phyloP scores from a whole-genome alignment of 2,888 invertebrate genomes.

The Tyria jacobaeae region DNA sequence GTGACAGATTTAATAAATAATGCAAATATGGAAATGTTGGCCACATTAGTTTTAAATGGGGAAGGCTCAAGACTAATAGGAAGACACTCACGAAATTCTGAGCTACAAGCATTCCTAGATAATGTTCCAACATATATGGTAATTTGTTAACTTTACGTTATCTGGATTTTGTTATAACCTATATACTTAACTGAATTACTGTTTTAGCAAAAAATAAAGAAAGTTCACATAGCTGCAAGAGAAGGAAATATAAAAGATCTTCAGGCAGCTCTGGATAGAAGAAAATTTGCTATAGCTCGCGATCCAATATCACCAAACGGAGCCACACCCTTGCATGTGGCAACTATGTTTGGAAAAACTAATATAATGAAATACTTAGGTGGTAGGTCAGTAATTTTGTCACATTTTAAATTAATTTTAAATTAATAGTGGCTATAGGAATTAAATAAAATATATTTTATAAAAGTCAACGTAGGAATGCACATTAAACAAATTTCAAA shows the following conservation, averaged over 20 bases:
- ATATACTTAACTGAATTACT: constrained; percentile 2
- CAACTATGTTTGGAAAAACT: constrained; percentile 93
- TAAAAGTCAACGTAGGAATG: not conserved
- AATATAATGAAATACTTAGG: constrained; percentile 90
- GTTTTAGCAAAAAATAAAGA: constrained; percentile 94
- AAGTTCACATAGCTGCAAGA: constrained; percentile 94
- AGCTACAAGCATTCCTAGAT: constrained; percentile 94
- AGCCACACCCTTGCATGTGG: constrained; percentile 95
- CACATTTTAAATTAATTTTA: not conserved
- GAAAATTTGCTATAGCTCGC: constrained; percentile 96
- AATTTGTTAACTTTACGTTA: constrained; percentile 51
- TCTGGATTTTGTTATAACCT: not conserved
- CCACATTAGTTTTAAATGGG: constrained; percentile 95
- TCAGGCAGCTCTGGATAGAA: constrained; percentile 94
- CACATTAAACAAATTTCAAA: not conserved
- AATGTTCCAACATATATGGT: constrained; percentile 96
- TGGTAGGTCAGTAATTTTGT: constrained; percentile 66
- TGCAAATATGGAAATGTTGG: constrained; percentile 96
- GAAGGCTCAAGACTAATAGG: constrained; percentile 93
- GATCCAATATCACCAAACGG: constrained; percentile 94
- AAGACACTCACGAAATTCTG: constrained; percentile 90
- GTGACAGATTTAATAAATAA: constrained; percentile 89
- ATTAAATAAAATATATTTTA: not conserved
- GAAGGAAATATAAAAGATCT: constrained; percentile 94
- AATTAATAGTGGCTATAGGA: not conserved